Conservation (phyloP, 2,888 invertebrate species). For the Melanostoma mellinum region DNA sequence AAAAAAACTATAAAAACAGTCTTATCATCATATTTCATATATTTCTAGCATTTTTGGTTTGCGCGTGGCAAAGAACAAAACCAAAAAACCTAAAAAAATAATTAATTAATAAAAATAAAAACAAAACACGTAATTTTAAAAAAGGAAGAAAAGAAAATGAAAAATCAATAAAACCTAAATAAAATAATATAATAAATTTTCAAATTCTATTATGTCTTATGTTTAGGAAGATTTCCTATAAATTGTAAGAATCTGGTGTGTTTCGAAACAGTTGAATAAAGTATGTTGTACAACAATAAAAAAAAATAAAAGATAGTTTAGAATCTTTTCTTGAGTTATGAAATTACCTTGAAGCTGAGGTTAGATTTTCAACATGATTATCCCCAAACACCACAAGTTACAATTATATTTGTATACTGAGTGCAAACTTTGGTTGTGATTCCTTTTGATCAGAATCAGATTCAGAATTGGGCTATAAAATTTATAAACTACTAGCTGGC, state of each 20-base stretch:
- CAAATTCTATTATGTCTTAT: slow-evolving; percentile 72
- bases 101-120: slow-evolving; percentile 57
- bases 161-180: slow-evolving; percentile 65
- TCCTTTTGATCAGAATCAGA: too few species aligned
- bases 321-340: slow-evolving; percentile 2
- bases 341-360: too few species aligned
- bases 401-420: too few species aligned
- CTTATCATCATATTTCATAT: slow-evolving; percentile 72
- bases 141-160: slow-evolving; percentile 29
- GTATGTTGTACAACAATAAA: slow-evolving; percentile 73
- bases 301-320: slow-evolving; percentile 62
- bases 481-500: too few species aligned
- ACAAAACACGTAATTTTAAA: slow-evolving; percentile 59
- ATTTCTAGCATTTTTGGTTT: slow-evolving; percentile 71
- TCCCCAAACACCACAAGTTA: too few species aligned
- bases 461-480: too few species aligned
- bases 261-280: slow-evolving; percentile 73
- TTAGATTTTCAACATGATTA: too few species aligned
- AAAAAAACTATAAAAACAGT: slow-evolving; percentile 61
- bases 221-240: slow-evolving; percentile 72
- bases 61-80: slow-evolving; percentile 70
- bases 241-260: slow-evolving; percentile 73
- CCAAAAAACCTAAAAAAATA: slow-evolving; percentile 59
- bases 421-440: too few species aligned
- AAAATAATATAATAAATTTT: slow-evolving; percentile 71